A percentile compares a stretch with the other conserved stretches of the same genome.
These are phyloP conservation scores for Meles meles DNA, from an alignment of 2,113 vertebrate species.

Conservation along the genomic window DNA sequence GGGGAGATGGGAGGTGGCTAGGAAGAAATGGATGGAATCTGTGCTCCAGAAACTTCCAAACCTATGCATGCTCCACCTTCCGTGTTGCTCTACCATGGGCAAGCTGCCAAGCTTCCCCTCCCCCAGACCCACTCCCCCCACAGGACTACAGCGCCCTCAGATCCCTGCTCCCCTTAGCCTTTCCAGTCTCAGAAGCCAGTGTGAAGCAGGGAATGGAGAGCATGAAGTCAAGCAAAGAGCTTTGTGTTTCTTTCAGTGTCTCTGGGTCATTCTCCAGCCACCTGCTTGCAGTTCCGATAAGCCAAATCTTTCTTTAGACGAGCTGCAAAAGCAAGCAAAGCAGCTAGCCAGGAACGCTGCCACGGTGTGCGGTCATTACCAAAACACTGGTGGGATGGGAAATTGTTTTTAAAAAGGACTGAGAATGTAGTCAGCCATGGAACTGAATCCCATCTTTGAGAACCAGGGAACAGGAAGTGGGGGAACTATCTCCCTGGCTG, in stretches of 20 bases:
- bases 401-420: background rate
- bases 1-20: accelerated
- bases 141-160: accelerated
- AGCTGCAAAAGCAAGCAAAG: too few relatives aligned
- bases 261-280: background rate
- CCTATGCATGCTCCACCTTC: background rate
- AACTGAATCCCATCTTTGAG: background rate
- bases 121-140: accelerated
- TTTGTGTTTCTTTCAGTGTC: background rate
- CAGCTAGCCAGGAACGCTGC: background rate
- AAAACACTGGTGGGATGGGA: accelerated
- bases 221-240: background rate
- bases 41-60: background rate
- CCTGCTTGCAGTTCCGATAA: background rate
- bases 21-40: background rate
- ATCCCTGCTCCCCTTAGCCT: background rate
- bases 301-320: background rate
- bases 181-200: background rate
- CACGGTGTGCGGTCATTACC: accelerated
- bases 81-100: too few relatives aligned
- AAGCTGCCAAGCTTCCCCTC: background rate
- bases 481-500: too few relatives aligned
- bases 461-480: background rate
- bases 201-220: background rate
- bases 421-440: background rate